Evolutionary conservation across 1,140 invertebrate species (phyloP), one percentile per base, ranked within the genome.

Genomic region (Stegodyphus mimosarum): DNA sequence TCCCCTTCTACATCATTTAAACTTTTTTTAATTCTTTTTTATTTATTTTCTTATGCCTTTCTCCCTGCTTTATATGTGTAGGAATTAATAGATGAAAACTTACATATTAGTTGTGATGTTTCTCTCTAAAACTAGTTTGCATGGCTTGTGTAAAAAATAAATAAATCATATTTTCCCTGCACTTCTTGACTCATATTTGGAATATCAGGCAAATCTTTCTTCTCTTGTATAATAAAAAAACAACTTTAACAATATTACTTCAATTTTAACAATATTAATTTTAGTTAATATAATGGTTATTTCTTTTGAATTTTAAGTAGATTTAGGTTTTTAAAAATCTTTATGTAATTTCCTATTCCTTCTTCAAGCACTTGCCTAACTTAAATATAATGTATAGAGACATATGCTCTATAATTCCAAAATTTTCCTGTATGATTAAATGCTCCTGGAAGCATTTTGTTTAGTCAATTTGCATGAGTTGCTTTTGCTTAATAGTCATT

Each of bases 301-400:
- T 33, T 33, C 33, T 3, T 33, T 33, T 33, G 33, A 33, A 33
- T 33, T 33, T 33, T 71, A 71, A 71, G 48, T n/a, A 10, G 11
- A 13, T 50, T 71, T 71, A 50, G 15, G 49, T 50, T 50, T 50
- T 49, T 7, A 15, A 13, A 71, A 50, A 71, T 50, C 69, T 71
- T 71, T 71, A n/a, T 49, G 17, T 71, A 50, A 50, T 48, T 71
- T 71, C 49, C 51, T 71, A 50, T 71, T 71, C 49, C 69, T 50
- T 71, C 69, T 50, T 71, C 51, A 33, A 33, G 69, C 69, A 71
- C 69, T 71, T 71, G 49, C 33, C 33, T 33, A 1, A 33, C 33
- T 33, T 33, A 33, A 1, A 33, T 33, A 33, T 33, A 3, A 33
- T 69, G 51, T 15, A 50, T 50, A n/a, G 49, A 71, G 7, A 50